phyloP scores from a whole-genome alignment of 2,888 invertebrate genomes.

The Gortyna flavago region DNA sequence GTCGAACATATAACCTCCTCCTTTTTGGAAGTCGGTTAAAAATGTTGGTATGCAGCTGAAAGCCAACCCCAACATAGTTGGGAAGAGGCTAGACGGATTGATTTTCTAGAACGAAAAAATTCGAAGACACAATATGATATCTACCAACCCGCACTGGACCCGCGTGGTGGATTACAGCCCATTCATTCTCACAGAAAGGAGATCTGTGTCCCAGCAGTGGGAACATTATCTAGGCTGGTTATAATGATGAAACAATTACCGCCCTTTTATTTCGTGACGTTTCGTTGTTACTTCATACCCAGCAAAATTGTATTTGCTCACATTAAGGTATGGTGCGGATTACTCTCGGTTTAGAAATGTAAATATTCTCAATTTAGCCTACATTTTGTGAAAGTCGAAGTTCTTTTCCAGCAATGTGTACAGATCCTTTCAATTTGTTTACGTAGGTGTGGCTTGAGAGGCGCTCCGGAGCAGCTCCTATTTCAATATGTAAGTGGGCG shows the following conservation, averaged over 20 bases:
- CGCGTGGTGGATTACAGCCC: background rate
- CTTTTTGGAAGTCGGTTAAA: too few relatives aligned
- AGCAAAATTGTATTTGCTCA: background rate
- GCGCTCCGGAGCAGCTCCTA: conserved; percentile 25
- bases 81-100: too few relatives aligned
- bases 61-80: too few relatives aligned
- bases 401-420: conserved; percentile 39
- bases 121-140: background rate
- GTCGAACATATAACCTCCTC: too few relatives aligned
- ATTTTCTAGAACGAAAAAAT: background rate
- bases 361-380: conserved; percentile 24
- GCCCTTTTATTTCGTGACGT: background rate
- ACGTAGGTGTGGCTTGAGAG: conserved; percentile 43
- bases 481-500: conserved; percentile 61
- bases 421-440: conserved; percentile 56
- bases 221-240: too few relatives aligned
- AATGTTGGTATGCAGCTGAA: background rate
- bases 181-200: background rate
- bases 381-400: conserved; percentile 19
- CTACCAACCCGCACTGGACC: background rate
- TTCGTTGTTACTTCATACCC: background rate
- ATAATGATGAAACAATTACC: background rate
- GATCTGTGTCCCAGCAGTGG: background rate
- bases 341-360: conserved; percentile 10
- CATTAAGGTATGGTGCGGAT: background rate